phyloP scores from a whole-genome alignment of 2,113 vertebrate genomes.

The Peromyscus polionotus region DNA sequence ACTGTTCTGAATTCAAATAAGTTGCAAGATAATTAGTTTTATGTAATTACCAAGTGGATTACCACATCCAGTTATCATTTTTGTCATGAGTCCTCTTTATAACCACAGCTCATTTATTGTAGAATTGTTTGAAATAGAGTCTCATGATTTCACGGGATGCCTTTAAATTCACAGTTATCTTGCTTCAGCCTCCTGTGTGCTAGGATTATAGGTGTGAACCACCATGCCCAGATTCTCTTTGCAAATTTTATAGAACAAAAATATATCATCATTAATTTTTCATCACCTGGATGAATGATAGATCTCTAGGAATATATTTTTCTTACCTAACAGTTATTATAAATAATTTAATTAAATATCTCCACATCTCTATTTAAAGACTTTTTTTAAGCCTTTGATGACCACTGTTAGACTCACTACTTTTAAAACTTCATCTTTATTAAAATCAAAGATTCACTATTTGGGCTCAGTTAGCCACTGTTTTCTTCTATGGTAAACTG shows the following conservation, averaged over 20 bases:
- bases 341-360: background rate
- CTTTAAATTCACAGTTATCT: background rate
- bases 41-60: background rate
- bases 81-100: background rate
- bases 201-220: no score
- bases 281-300: background rate
- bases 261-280: background rate
- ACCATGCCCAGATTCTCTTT: background rate
- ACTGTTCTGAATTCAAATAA: background rate
- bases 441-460: background rate
- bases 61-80: background rate
- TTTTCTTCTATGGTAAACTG: constrained; percentile 13
- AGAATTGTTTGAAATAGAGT: background rate
- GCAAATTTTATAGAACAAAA: background rate
- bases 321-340: background rate
- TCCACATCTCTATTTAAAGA: no score
- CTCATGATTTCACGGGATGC: background rate
- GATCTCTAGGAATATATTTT: background rate
- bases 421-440: background rate
- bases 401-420: background rate
- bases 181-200: background rate
- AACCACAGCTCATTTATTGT: background rate
- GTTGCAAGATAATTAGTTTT: background rate
- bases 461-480: background rate
- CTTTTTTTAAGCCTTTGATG: background rate